Percentiles rank a stretch among this genome's conserved stretches.
Evolutionary conservation across 2,797 vertebrate species (phyloP).

Genomic region (Cebuella pygmaea): DNA sequence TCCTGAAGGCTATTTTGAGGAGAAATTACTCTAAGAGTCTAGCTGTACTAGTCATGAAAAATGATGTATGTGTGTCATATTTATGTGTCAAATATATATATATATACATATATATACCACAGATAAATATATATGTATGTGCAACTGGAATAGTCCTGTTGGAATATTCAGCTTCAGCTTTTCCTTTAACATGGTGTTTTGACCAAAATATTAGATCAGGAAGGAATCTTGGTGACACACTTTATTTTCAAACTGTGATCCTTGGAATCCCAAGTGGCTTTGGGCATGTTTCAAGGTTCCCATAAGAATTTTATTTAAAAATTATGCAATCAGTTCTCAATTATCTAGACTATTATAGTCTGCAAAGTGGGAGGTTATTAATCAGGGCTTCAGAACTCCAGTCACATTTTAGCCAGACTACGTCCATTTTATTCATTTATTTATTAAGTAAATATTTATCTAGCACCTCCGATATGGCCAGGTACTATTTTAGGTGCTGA

Average conservation of each 20-base stretch:
- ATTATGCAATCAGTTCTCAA: neutral
- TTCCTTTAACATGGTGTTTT: neutral
- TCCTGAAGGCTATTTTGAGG: neutral
- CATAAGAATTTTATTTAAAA: slow-evolving; percentile 2
- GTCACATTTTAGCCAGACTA: neutral
- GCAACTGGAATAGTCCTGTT: neutral
- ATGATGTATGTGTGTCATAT: neutral
- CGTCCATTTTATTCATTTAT: neutral
- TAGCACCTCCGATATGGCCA: neutral
- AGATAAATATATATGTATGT: neutral
- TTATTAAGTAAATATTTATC: neutral
- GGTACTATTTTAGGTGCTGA: neutral
- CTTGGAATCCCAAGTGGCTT: neutral
- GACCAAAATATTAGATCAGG: slow-evolving; percentile 12
- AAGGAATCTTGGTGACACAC: slow-evolving; percentile 9
- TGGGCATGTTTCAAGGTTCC: neutral
- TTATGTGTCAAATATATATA: too few relatives aligned
- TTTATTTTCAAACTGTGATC: slow-evolving; percentile 24
- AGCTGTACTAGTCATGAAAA: neutral
- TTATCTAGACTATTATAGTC: neutral
- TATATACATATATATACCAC: neutral
- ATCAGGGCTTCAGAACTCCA: neutral
- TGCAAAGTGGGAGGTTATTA: neutral
- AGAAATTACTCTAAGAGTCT: neutral
- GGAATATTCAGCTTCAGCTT: neutral